Percentiles rank a stretch among this genome's conserved stretches.
These are phyloP conservation scores for Salvelinus namaycush DNA, from an alignment of 2,113 vertebrate species.

Conservation along the genomic window DNA sequence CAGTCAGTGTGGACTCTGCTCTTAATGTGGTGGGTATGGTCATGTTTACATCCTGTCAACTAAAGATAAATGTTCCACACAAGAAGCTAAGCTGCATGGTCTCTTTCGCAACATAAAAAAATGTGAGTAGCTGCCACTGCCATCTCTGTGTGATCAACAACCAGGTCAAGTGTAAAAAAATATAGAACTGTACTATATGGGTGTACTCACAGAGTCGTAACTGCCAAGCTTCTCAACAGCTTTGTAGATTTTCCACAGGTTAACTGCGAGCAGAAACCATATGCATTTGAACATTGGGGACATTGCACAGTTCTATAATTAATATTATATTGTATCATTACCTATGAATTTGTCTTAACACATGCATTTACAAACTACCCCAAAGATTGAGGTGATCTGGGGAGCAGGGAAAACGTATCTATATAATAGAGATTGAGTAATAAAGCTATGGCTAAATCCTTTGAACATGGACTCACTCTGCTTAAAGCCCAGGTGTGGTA, in stretches of 20 bases:
- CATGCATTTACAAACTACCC: not conserved
- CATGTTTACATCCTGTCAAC: conserved; percentile 24
- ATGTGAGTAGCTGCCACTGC: not conserved
- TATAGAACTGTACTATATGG: not conserved
- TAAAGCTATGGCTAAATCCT: not conserved
- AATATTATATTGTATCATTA: not conserved
- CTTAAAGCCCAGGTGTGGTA: conserved; percentile 95
- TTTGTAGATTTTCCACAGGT: conserved; percentile 94
- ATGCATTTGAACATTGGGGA: not conserved
- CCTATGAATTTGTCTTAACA: not conserved
- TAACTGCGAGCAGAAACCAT: conserved; percentile 74
- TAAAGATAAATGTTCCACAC: conserved; percentile 45
- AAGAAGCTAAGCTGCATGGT: not conserved
- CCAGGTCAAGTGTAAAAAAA: not conserved
- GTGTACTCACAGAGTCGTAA: conserved; percentile 86
- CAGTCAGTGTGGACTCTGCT: not conserved
- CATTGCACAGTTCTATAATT: not conserved
- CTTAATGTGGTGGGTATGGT: conserved; percentile 41
- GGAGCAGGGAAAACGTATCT: not conserved
- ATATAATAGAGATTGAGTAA: not conserved
- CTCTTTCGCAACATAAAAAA: not conserved
- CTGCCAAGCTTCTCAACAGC: conserved; percentile 90
- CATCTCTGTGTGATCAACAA: not conserved
- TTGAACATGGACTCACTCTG: conserved; percentile 80
- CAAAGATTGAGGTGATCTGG: not conserved